Evolutionary conservation across 2,888 invertebrate species (phyloP).

Genomic region (Antheraea assamensis): DNA sequence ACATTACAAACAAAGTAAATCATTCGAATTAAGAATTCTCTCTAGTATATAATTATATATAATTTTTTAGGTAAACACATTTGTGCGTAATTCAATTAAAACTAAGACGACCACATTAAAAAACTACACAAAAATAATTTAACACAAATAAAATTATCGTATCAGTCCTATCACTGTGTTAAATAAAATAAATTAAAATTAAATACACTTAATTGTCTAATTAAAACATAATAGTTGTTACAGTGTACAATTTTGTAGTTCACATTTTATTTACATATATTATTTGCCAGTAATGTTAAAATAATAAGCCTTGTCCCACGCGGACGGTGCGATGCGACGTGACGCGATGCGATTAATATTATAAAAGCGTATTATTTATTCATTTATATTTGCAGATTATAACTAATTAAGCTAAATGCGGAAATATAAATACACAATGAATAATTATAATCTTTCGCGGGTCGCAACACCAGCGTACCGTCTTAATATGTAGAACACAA

Average conservation of each 20-base stretch:
- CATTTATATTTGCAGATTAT: neutral
- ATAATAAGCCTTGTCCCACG: constrained; percentile 1
- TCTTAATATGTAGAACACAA: constrained; percentile 5
- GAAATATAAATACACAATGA: neutral
- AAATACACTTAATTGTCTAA: constrained; percentile 34
- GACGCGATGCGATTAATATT: constrained; percentile 11
- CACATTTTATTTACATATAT: constrained; percentile 4
- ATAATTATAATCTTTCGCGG: neutral
- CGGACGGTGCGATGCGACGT: constrained; percentile 15
- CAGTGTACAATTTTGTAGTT: constrained; percentile 7
- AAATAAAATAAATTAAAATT: constrained; percentile 48
- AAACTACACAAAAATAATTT: constrained; percentile 45
- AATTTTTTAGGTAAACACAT: constrained; percentile 27
- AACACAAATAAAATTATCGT: constrained; percentile 50
- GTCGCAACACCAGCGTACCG: constrained; percentile 14
- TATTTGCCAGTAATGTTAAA: constrained; percentile 14
- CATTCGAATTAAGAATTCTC: constrained; percentile 1
- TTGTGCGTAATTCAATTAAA: constrained; percentile 41
- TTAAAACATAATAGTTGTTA: constrained; percentile 22
- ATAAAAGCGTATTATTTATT: neutral
- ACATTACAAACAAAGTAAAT: constrained; percentile 15
- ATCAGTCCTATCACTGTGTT: constrained; percentile 57
- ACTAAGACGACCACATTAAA: constrained; percentile 30
- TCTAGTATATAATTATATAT: constrained; percentile 11
- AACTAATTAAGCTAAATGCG: neutral